phyloP scores from a whole-genome alignment of 2,113 vertebrate species.

The Saguinus imperator region DNA sequence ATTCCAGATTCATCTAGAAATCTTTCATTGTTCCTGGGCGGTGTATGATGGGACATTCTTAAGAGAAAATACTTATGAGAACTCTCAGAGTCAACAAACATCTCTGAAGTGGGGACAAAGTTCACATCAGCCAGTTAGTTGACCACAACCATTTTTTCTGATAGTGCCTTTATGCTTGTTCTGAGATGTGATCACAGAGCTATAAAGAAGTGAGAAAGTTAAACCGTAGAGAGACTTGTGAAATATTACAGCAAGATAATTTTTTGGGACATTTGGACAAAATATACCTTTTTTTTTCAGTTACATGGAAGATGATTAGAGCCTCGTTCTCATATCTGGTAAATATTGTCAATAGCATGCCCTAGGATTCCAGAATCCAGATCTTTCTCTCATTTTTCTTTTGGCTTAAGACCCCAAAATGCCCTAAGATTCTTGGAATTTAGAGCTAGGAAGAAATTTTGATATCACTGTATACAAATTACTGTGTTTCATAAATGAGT shows the following conservation, averaged over 20 bases:
- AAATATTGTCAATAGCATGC: neutral
- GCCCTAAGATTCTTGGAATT: neutral
- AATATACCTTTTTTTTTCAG: neutral
- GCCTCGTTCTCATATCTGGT: neutral
- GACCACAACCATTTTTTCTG: neutral
- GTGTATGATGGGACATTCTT: neutral
- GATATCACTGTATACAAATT: neutral
- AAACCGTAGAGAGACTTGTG: neutral
- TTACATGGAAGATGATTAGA: neutral
- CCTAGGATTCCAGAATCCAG: neutral
- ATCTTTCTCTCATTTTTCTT: neutral
- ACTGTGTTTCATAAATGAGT: neutral
- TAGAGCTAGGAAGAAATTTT: conserved; percentile 6
- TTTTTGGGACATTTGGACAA: neutral
- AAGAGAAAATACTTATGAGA: neutral
- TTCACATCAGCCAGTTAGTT: neutral
- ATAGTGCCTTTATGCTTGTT: neutral
- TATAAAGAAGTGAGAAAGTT: neutral
- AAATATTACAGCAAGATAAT: neutral
- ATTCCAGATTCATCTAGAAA: neutral
- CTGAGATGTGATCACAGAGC: neutral
- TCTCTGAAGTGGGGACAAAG: neutral
- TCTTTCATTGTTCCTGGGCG: neutral
- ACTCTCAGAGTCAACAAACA: neutral
- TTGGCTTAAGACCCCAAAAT: neutral